Conservation (phyloP, 2,113 vertebrate species). For the Rissa tridactyla region DNA sequence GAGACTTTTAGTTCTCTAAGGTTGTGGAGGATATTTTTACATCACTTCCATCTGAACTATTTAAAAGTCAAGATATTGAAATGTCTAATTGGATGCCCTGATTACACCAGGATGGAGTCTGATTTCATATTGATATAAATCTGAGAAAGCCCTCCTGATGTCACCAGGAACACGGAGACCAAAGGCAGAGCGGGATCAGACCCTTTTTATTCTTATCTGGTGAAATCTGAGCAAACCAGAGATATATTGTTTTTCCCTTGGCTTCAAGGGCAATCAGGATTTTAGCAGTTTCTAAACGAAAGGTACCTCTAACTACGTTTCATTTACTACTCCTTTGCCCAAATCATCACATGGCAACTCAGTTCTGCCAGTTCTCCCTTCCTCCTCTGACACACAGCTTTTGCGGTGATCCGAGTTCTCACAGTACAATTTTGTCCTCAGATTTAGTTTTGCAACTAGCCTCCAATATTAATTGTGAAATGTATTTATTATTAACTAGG, state of each 20-base stretch:
- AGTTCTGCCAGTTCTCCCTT: not conserved
- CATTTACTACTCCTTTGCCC: not conserved
- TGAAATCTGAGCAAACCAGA: not conserved
- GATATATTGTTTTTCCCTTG: not conserved
- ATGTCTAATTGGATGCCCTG: not conserved
- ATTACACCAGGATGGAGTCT: not conserved
- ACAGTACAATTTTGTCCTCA: not conserved
- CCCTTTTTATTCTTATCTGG: not conserved
- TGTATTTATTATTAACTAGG: constrained; percentile 48
- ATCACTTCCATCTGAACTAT: not conserved
- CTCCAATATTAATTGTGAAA: constrained; percentile 8
- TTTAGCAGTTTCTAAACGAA: not conserved
- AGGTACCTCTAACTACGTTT: not conserved
- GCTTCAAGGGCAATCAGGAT: not conserved
- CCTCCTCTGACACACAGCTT: not conserved
- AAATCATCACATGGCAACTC: not conserved
- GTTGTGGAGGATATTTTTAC: not conserved
- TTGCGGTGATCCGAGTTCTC: not conserved
- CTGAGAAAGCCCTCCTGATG: not conserved
- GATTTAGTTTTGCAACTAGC: not conserved
- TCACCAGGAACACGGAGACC: not conserved
- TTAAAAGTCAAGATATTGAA: not conserved
- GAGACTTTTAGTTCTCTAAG: not conserved
- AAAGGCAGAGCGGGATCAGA: not conserved
- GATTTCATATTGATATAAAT: not conserved